phyloP scores from a whole-genome alignment of 2,797 vertebrate genomes.

The Euthynnus affinis region DNA sequence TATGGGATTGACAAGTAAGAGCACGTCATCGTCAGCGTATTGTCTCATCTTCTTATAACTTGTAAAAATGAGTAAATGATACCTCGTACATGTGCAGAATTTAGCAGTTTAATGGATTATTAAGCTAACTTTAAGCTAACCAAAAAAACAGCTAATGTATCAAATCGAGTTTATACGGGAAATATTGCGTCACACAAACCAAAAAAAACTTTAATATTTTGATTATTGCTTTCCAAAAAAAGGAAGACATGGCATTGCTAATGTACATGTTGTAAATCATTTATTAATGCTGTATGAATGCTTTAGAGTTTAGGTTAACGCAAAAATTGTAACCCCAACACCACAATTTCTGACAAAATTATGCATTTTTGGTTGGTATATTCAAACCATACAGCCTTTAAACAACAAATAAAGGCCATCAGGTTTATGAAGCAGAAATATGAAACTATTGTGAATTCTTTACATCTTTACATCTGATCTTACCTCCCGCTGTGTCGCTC shows the following conservation, averaged over 20 bases:
- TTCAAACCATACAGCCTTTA: conserved; percentile 1
- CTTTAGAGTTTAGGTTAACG: no score
- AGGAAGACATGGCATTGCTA: neutral
- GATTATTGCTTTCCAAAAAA: neutral
- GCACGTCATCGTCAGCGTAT: neutral
- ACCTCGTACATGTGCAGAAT: neutral
- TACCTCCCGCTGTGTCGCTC: conserved; percentile 22
- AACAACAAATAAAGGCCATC: conserved; percentile 16
- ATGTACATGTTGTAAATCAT: no score
- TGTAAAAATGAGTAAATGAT: neutral
- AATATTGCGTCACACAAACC: neutral
- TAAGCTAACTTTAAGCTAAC: neutral
- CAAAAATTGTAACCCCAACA: no score
- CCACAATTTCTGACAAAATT: neutral
- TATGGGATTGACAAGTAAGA: conserved; percentile 97
- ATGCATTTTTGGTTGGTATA: neutral
- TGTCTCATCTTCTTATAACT: neutral
- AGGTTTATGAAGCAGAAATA: conserved; percentile 1
- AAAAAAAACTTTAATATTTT: neutral
- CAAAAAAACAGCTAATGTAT: neutral
- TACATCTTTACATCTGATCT: conserved; percentile 44
- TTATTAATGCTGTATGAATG: no score
- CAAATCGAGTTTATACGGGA: neutral
- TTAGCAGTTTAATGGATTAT: neutral
- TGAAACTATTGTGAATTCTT: conserved; percentile 30